Base-by-base conservation (phyloP, 2,113 vertebrate species). In the Synchiropus splendidus region DNA sequence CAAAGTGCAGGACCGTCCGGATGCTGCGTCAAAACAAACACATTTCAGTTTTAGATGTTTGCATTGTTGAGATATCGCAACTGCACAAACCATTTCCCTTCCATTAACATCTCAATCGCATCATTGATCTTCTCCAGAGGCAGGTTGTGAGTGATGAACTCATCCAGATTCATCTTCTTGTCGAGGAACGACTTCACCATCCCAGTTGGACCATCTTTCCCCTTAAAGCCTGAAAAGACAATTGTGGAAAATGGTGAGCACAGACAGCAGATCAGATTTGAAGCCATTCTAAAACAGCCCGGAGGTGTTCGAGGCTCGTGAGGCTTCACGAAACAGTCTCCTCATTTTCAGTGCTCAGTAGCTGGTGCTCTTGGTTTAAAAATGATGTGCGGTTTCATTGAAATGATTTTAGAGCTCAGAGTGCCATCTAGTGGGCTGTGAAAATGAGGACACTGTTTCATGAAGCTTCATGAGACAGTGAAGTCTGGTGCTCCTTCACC, bases 1-100 rank as follows among this genome's bases (percentile, higher is more conserved):
- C 87, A 52, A 90, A 15, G 36, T 79, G 88, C 30, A 97, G 54
- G 44, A 95, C 83, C 3, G 83, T 82, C 59, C 91, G 87, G 79
- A 97, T 89, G 75, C 92, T 97, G n/a, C n/a, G 77, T 32, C 74
- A 56, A 39, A 45, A 48, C 11, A n/a, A 33, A 16, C 4, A 44
- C 11, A 11, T 37, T 27, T 27, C 6, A 37, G 16, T 37, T 10
- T 12, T 12, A 1, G 5, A 12, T 17, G 10, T 12, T 16, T 17
- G n/a, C 14, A 16, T 9, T 11, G 21, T 10, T 42, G 8, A 10
- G 6, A 10, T n/a, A 17, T 11, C n/a, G 4, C 1, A 14, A 35
- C 11, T 34, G 1, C 16, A 31, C 6, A 31, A 83, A 87, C 85
- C 87, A 87, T 70, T 82, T 79, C 31, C 83, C 61, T 11, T 69